Evolutionary conservation across 1,140 invertebrate species (phyloP).

Genomic region (Halictus rubicundus): DNA sequence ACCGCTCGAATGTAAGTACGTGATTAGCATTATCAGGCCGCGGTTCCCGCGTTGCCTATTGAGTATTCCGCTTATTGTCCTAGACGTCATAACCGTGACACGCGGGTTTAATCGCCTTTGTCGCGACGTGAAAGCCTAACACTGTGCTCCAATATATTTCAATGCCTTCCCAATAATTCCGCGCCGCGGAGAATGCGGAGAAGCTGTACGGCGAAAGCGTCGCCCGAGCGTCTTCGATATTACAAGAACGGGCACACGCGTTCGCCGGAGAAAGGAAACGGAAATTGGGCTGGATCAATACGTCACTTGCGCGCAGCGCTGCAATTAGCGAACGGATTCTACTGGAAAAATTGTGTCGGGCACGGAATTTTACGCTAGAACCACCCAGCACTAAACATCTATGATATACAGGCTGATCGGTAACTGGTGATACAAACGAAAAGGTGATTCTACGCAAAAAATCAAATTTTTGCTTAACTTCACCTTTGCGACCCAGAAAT

Average conservation of each 20-base stretch:
- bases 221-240: slow-evolving; percentile 51
- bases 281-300: slow-evolving; percentile 40
- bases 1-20: slow-evolving; percentile 33
- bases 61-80: slow-evolving; percentile 43
- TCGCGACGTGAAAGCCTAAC: slow-evolving; percentile 51
- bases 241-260: slow-evolving; percentile 40
- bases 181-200: slow-evolving; percentile 44
- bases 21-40: slow-evolving; percentile 46
- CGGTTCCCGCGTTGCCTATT: slow-evolving; percentile 14
- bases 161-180: slow-evolving; percentile 61
- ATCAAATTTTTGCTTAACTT: no score
- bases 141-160: slow-evolving; percentile 41
- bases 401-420: no score
- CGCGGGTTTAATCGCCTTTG: slow-evolving; percentile 58
- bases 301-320: not conserved
- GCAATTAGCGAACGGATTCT: slow-evolving; percentile 1
- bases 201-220: slow-evolving; percentile 25
- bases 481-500: no score
- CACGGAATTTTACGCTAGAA: no score
- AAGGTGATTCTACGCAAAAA: no score
- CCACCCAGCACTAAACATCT: no score
- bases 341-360: not conserved
- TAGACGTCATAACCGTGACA: slow-evolving; percentile 39
- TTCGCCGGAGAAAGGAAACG: slow-evolving; percentile 23
- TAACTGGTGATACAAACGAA: no score